Evolutionary conservation across 2,797 vertebrate species (phyloP), one percentile per base, ranked within the genome.

Genomic region (Lophius americanus): DNA sequence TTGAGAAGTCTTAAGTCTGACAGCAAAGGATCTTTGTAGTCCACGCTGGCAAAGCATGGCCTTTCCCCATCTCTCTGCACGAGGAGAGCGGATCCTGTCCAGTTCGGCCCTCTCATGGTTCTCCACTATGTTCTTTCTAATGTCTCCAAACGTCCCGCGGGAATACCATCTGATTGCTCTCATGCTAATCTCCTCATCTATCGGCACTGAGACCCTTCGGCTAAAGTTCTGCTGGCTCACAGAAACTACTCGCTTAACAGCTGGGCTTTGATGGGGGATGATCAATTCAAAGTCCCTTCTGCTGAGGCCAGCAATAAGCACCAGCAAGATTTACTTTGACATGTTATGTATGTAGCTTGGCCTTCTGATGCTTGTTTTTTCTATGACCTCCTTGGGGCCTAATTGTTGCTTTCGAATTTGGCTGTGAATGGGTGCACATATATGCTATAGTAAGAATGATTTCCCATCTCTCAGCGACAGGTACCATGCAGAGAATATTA

Each of bases 1-100:
- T 86, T 86, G 88, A 91, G 87, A 89, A 80, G 85, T 85, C 85
- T 78, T 59, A 62, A 71, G 75, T 79, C 68, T 78, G 80, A 88
- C 83, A 70, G 85, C 32, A n/a, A 65, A 77, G 60, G 73, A 89
- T 85, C 81, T 82, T 86, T 84, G 76, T 81, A 58, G 84, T 85
- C 72, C 14, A 36, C n/a, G 4, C 50, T 13, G 60, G 64, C 57
- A 39, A 66, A 63, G 37, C 0, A 3, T 50, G 52, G 67, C 68
- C 67, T 90, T 78, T 57, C 68, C 47, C 60, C 14, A 8, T 55
- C 55, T 48, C 64, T 62, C 37, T 23, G 54, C 48, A 35, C 0
- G 33, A 68, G 41, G 14, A 23, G 64, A 41, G 14, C 49, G 44
- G 52, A 12, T 4, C 65, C 52, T 2, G 12, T 49, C 58, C 49